These are phyloP conservation scores for Cyprinella venusta DNA, from an alignment of 2,797 vertebrate species.

Conservation along the genomic window DNA sequence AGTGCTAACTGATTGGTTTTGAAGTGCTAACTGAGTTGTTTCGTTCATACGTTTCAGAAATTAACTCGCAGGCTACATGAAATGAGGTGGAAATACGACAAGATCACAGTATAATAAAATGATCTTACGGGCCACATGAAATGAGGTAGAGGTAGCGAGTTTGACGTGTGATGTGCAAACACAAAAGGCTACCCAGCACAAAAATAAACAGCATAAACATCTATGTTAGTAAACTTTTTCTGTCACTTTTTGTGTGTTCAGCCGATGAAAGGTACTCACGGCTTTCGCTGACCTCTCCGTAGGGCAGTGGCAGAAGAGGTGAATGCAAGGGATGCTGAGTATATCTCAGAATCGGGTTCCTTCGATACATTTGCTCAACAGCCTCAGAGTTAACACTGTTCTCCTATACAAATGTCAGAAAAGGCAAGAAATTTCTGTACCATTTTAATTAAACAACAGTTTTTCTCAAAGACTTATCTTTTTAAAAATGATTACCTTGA, in stretches of 20 bases:
- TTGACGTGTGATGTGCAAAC: not conserved
- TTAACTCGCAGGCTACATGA: too few species aligned
- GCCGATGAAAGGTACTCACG: constrained; percentile 74
- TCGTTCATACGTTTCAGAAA: too few species aligned
- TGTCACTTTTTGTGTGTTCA: not conserved
- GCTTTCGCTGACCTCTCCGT: constrained; percentile 85
- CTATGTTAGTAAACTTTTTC: not conserved
- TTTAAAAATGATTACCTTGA: constrained; percentile 78
- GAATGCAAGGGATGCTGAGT: constrained; percentile 94
- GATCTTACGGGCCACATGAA: too few species aligned
- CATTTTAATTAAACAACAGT: not conserved
- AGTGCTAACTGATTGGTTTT: too few species aligned
- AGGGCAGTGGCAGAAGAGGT: constrained; percentile 88
- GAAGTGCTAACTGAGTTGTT: too few species aligned
- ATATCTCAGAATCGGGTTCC: constrained; percentile 92
- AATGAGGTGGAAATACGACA: too few species aligned
- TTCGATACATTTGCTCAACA: constrained; percentile 90
- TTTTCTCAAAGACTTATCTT: not conserved
- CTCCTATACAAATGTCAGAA: constrained; percentile 74
- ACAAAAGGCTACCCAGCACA: not conserved
- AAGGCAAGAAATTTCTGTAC: not conserved
- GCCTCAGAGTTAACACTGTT: constrained; percentile 89
- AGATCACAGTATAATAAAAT: too few species aligned
- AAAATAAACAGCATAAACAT: not conserved
- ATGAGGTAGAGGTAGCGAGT: too few species aligned